Base-by-base conservation (phyloP, 2,113 vertebrate genomes). In the Pangasianodon gigas region DNA sequence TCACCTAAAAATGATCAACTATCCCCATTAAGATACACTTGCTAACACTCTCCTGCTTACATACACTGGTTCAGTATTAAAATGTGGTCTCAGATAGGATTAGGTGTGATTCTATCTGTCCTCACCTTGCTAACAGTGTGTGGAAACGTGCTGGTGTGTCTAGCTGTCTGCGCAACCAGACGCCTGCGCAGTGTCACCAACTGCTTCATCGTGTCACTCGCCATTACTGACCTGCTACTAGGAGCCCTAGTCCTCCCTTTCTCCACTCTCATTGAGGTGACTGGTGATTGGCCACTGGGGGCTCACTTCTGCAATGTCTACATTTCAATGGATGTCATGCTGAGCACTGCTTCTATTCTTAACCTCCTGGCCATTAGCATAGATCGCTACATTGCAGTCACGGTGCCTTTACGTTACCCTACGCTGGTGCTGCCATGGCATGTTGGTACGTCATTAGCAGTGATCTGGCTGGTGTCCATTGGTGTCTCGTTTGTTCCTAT, bases 271-370 rank as follows among this genome's bases (percentile, higher is more conserved):
- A 94, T 96, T 0, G 95, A 97, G 88, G 94, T 99, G 1, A 88
- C 81, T 0, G 90, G 90, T 2, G 94, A 94, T 8, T 99, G 98
- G 98, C 95, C 94, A 3, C 96, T 98, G 0, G 96, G 97, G 67
- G 94, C 94, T 0, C 92, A 92, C 90, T 95, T 99, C 86, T 99
- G 98, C 93, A 97, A 99, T 90, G 95, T 99, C 94, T 99, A 99
- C 88, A 96, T 94, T 92, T 99, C 97, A 92, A 94, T 99, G 95
- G 98, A 99, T 0, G 97, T 99, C 91, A 99, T 99, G 98, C 94
- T 99, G 56, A 99, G 97, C 94, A 99, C 98, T 0, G 98, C 98
- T 85, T 99, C 98, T 92, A 99, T 99, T 92, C 97, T 99, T 90
- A 98, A 98, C 88, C 97, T 99, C 56, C 95, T 99, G 90, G 95